Evolutionary conservation across 2,888 invertebrate genomes (phyloP).

Genomic region (Drepanosiphum platanoidis): DNA sequence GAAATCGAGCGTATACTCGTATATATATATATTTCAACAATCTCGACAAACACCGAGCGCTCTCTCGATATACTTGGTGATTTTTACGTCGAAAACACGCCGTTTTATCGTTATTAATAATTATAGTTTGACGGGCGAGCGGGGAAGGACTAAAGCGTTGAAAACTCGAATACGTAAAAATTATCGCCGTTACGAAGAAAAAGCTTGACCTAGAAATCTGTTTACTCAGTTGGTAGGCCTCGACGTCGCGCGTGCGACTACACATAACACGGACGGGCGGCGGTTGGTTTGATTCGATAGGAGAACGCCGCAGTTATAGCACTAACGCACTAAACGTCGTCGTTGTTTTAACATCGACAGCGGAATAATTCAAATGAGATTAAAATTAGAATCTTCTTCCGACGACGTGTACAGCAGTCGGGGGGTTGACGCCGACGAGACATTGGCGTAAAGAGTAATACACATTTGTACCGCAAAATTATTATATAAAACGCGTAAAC

Average conservation of each 20-base stretch:
- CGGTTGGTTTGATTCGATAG: conserved; percentile 36
- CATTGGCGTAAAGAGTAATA: no score
- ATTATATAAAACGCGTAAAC: no score
- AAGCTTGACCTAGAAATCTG: conserved; percentile 42
- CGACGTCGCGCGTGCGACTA: background rate
- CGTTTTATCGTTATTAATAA: background rate
- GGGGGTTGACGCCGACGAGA: background rate
- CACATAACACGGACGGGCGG: no score
- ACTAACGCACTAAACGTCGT: background rate
- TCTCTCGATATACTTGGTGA: background rate
- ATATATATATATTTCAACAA: background rate
- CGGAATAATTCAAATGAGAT: background rate
- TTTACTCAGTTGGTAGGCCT: conserved; percentile 26
- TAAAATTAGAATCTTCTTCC: conserved; percentile 15
- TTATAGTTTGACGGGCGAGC: background rate
- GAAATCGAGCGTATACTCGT: no score
- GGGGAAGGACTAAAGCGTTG: background rate
- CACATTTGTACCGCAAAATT: no score
- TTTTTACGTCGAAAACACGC: background rate
- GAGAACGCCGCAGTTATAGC: background rate
- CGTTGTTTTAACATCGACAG: background rate
- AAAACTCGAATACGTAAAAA: background rate
- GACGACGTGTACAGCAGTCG: background rate
- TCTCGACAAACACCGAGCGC: background rate
- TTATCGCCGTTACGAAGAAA: background rate